Base-by-base conservation (phyloP, 2,888 invertebrate species). In the Unio delphinus region DNA sequence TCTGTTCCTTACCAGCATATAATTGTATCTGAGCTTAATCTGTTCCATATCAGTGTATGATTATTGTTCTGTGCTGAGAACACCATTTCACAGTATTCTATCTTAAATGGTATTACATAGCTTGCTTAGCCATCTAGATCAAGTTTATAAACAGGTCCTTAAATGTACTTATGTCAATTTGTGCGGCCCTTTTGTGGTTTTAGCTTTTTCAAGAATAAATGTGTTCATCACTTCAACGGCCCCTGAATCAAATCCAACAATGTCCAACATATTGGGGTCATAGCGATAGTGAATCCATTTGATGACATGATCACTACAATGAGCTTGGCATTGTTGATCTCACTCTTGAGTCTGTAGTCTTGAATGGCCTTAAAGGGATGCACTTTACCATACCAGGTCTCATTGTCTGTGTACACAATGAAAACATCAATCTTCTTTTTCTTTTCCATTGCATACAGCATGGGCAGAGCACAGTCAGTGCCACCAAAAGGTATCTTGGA, bases 351-450 rank as follows among this genome's bases (percentile, higher is more conserved):
- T 71, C 93, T 91, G 87, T 95, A 95, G 64, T 92, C 90, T 70
- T 91, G 87, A 66, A 95, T 90, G 11, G 91, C 91, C 55, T 89
- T 76, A 89, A 79, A 91, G 87, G 82, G 93, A 90, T 90, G 92
- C 86, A 90, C 91, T 88, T 15, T 79, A 56, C 45, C 80, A 79
- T 85, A 78, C 74, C 81, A 61, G 76, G 89, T 78, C 82, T 86
- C 81, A 90, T 90, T 81, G 88, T 94, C 93, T 56, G 94, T 92
- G 87, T 94, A 92, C 87, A 94, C 93, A 65, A 95, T 92, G 88
- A 95, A 94, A 45, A 94, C 93, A 87, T 95, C 95, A 76, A 93
- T 92, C 75, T 76, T 90, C 80, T 92, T 91, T 55, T 93, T 92
- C 61, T 92, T 90, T 64, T 92, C 88, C 28, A 86, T 81, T 0